These are phyloP conservation scores for Caenorhabditis afra DNA, from an alignment of 2,888 invertebrate genomes.

Conservation along the genomic window DNA sequence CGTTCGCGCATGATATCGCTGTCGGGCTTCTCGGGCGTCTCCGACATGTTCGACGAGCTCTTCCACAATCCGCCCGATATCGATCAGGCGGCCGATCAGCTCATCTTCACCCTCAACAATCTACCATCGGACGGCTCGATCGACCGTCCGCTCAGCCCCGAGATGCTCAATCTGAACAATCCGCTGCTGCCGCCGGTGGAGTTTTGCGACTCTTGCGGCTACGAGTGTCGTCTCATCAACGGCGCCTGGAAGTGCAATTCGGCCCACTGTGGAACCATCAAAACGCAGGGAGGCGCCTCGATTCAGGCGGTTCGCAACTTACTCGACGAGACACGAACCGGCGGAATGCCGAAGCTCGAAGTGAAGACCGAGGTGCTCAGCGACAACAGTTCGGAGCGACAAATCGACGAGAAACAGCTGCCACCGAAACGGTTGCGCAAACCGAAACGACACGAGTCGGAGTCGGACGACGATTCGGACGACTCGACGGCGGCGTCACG, in stretches of 20 bases:
- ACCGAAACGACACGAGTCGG: slow-evolving; percentile 36
- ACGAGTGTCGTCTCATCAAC: slow-evolving; percentile 66
- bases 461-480: slow-evolving; percentile 30
- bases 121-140: slow-evolving; percentile 69
- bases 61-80: slow-evolving; percentile 46
- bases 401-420: not conserved
- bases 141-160: slow-evolving; percentile 61
- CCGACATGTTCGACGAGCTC: slow-evolving; percentile 68
- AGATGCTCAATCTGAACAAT: slow-evolving; percentile 52
- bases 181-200: slow-evolving; percentile 62
- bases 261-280: slow-evolving; percentile 25
- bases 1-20: slow-evolving; percentile 57
- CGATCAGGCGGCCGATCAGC: slow-evolving; percentile 61
- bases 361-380: slow-evolving; percentile 30
- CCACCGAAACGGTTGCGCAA: slow-evolving; percentile 31
- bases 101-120: slow-evolving; percentile 65
- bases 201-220: slow-evolving; percentile 71
- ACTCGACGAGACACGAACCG: slow-evolving; percentile 1
- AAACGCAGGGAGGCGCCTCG: slow-evolving; percentile 16
- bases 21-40: slow-evolving; percentile 69
- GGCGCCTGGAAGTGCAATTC: slow-evolving; percentile 53
- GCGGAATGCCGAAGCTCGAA: slow-evolving; percentile 22
- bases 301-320: slow-evolving; percentile 3
- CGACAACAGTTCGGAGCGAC: slow-evolving; percentile 11
- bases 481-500: too few species aligned